Evolutionary conservation across 2,113 vertebrate genomes (phyloP).

Genomic region (Ceyx margarethae): DNA sequence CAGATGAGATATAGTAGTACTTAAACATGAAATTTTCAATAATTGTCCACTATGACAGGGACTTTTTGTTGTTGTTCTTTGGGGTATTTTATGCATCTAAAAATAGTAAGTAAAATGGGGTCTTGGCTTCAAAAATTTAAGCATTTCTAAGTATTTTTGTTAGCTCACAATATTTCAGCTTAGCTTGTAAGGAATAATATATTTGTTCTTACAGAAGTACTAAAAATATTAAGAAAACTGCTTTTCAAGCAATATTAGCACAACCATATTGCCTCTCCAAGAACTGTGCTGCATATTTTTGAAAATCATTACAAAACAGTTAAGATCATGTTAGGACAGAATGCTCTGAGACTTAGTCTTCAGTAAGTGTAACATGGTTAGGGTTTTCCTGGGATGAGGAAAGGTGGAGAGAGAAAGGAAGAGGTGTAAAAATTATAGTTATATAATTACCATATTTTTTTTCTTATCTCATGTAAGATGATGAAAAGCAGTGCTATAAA

Average conservation of each 20-base stretch:
- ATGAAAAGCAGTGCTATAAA: background rate
- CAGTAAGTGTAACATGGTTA: background rate
- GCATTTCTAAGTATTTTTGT: background rate
- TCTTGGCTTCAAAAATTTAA: background rate
- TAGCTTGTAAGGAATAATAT: background rate
- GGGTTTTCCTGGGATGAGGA: background rate
- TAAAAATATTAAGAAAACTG: background rate
- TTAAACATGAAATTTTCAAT: constrained; percentile 23
- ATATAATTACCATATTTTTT: background rate
- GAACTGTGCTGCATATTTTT: background rate
- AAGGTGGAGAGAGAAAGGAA: background rate
- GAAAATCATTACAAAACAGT: background rate
- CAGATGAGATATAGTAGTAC: background rate
- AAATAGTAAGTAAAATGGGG: background rate
- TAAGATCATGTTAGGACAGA: background rate
- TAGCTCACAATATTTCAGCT: background rate
- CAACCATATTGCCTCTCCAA: background rate
- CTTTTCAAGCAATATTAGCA: background rate
- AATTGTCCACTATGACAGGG: background rate
- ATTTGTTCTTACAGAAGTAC: background rate
- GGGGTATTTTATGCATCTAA: background rate
- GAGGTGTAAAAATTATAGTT: background rate
- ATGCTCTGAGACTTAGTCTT: background rate
- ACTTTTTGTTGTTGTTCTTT: background rate
- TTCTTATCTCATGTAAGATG: background rate